These are phyloP conservation scores for Xenopus petersii DNA, from an alignment of 2,797 vertebrate genomes.

Conservation along the genomic window DNA sequence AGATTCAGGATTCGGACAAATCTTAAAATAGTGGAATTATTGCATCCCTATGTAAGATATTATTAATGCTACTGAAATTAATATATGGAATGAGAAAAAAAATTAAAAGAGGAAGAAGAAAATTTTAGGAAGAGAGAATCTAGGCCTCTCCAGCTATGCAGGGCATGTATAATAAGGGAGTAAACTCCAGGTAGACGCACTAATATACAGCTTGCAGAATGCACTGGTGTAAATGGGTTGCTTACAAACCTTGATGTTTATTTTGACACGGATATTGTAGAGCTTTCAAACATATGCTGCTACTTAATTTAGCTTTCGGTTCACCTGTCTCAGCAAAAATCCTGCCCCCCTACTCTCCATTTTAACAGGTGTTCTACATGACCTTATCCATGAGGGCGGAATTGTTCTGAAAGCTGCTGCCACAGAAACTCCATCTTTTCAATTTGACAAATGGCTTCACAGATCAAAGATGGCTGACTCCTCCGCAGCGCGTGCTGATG, in stretches of 20 bases:
- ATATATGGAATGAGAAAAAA: too few relatives aligned
- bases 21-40: too few relatives aligned
- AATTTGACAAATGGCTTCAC: constrained; percentile 34
- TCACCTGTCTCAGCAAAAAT: constrained; percentile 19
- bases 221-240: too few relatives aligned
- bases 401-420: background rate
- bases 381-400: constrained; percentile 2
- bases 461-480: constrained; percentile 42
- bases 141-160: too few relatives aligned
- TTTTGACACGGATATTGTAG: background rate
- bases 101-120: too few relatives aligned
- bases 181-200: too few relatives aligned
- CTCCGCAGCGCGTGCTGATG: constrained; percentile 17
- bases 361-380: constrained; percentile 6
- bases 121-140: too few relatives aligned
- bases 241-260: background rate
- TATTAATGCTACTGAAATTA: too few relatives aligned
- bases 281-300: constrained; percentile 3
- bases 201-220: too few relatives aligned
- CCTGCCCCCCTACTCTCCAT: background rate
- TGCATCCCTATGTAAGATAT: too few relatives aligned
- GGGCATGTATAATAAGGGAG: too few relatives aligned
- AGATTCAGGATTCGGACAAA: too few relatives aligned
- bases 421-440: background rate
- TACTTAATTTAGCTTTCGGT: background rate